Conservation (phyloP, 37 sponge, comb jelly and placozoan genomes). For the Geodia barretti region DNA sequence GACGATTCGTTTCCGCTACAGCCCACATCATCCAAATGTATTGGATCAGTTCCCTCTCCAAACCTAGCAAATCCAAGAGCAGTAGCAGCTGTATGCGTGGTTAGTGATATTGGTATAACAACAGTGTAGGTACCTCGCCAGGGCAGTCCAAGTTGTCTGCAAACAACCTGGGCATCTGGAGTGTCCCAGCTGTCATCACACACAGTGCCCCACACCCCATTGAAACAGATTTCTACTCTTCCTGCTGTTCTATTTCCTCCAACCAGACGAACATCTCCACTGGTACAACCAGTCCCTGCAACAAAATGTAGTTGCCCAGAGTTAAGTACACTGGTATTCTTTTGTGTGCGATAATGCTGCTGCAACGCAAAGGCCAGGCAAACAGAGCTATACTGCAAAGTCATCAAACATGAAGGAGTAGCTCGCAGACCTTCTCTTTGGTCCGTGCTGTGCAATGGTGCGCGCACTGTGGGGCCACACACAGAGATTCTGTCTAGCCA, state of each 20-base stretch:
- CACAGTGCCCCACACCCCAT: constrained; percentile 52
- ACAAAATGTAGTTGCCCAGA: background rate
- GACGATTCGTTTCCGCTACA: too few relatives aligned
- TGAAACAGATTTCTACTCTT: constrained; percentile 53
- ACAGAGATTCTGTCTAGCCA: too few relatives aligned
- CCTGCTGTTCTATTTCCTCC: constrained; percentile 12
- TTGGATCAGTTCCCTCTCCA: too few relatives aligned
- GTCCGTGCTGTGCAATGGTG: too few relatives aligned
- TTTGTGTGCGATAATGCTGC: background rate
- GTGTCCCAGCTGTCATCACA: constrained; percentile 53
- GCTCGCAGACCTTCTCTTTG: too few relatives aligned
- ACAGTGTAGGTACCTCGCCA: background rate
- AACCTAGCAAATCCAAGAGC: too few relatives aligned
- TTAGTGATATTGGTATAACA: too few relatives aligned
- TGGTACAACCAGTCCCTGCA: constrained; percentile 1
- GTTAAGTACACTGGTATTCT: background rate
- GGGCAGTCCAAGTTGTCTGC: constrained; percentile 32
- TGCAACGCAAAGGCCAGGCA: background rate
- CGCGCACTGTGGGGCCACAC: too few relatives aligned
- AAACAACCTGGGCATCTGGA: constrained; percentile 41
- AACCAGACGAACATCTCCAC: constrained; percentile 35
- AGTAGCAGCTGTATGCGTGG: too few relatives aligned
- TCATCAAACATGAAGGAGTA: too few relatives aligned
- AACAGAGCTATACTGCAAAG: background rate
- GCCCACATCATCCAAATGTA: too few relatives aligned